Percentiles rank a stretch among this genome's conserved stretches.
phyloP scores from a whole-genome alignment of 1,140 invertebrate genomes.

The Chymomyza costata region DNA sequence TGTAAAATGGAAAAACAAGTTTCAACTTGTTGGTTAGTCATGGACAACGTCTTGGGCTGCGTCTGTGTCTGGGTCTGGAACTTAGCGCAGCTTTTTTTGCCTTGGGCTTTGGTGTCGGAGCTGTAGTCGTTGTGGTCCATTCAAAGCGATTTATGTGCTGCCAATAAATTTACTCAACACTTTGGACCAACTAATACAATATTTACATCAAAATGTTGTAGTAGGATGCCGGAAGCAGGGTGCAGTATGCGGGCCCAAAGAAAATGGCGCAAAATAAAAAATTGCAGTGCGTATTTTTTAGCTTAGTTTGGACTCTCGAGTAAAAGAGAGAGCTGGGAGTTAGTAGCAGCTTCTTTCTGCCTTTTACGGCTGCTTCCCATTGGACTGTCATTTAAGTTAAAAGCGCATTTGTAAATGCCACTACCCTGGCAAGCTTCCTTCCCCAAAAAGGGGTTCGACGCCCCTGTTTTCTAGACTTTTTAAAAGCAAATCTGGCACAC shows the following conservation, averaged over 20 bases:
- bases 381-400: constrained; percentile 65
- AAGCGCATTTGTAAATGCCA: constrained; percentile 62
- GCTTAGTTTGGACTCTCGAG: constrained; percentile 15
- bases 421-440: no score
- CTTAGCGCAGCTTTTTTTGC: no score
- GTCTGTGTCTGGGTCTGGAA: no score
- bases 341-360: neutral
- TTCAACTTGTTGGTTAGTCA: no score
- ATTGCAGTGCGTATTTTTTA: constrained; percentile 51
- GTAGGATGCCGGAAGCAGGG: neutral
- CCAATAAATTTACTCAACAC: constrained; percentile 70
- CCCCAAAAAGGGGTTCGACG: no score
- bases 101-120: no score
- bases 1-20: no score
- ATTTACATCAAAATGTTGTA: constrained; percentile 66
- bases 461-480: no score
- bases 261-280: constrained; percentile 32
- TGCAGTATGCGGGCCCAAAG: neutral
- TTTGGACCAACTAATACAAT: constrained; percentile 66
- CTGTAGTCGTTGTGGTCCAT: no score
- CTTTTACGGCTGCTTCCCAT: constrained; percentile 10
- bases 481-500: constrained; percentile 60
- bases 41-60: no score
- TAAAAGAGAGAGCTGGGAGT: neutral
- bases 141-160: constrained; percentile 61